These are phyloP conservation scores for Antitype chi DNA, from an alignment of 2,888 invertebrate genomes.

Conservation along the genomic window DNA sequence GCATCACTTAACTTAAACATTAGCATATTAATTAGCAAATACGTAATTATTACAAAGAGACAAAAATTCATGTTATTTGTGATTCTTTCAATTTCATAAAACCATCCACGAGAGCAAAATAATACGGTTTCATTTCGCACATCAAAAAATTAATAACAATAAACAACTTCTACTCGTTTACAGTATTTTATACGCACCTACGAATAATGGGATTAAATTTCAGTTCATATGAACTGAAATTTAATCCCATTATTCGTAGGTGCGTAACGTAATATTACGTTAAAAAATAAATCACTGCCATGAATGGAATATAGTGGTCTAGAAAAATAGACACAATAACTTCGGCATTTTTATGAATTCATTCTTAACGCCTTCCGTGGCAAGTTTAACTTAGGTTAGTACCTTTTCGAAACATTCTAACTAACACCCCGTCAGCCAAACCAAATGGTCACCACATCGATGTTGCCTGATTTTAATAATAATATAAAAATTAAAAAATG, in stretches of 20 bases:
- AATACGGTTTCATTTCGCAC: constrained; percentile 33
- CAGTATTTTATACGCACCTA: constrained; percentile 33
- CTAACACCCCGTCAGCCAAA: background rate
- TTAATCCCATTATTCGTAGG: constrained; percentile 15
- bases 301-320: constrained; percentile 51
- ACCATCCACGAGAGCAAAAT: constrained; percentile 33
- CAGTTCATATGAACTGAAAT: constrained; percentile 50
- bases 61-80: constrained; percentile 38
- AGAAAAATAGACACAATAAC: constrained; percentile 32
- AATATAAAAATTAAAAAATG: background rate
- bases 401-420: constrained; percentile 29
- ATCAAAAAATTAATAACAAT: background rate
- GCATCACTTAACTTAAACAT: constrained; percentile 17
- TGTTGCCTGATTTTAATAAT: constrained; percentile 33
- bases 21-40: constrained; percentile 16
- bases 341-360: constrained; percentile 15
- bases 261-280: constrained; percentile 39
- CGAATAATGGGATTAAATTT: constrained; percentile 26
- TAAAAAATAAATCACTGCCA: constrained; percentile 46
- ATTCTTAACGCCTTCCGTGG: constrained; percentile 20
- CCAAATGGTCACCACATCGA: constrained; percentile 11
- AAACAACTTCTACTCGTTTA: constrained; percentile 8
- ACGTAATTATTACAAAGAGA: constrained; percentile 29
- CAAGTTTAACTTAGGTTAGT: constrained; percentile 19
- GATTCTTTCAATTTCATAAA: constrained; percentile 49